Base-by-base conservation (phyloP, 2,888 invertebrate species). In the Beris chalybata region DNA sequence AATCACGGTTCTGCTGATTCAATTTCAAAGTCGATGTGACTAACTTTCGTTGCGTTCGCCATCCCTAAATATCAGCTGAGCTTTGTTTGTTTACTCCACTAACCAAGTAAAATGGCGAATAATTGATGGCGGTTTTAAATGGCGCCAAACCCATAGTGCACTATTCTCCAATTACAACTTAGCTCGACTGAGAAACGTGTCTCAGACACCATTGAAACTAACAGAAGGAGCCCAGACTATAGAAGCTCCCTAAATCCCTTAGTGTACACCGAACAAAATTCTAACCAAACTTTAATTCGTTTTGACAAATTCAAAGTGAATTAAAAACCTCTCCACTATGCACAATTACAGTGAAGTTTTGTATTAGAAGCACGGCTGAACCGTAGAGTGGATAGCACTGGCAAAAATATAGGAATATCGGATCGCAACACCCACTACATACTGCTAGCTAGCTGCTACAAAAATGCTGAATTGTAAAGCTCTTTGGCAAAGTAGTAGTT, bases 281-380 rank as follows among this genome's bases (percentile, higher is more conserved):
- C 50, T 61, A 50, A 61, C 61, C 61, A 31, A 65, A 65, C 55
- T 65, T 65, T 56, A 65, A 65, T 65, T 65, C 64, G 48, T 65
- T 65, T 65, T 55, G 64, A 65, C 64, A 65, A 65, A 65, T 65
- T 65, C 64, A 65, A 55, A 65, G 64, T 65, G 56, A 65, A 65
- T 55, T 65, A 65, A 65, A 65, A 65, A 65, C 55, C 56, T 65
- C 56, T 45, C 48, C 48, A 56, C 64, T 65, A 54, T 65, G 64
- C 48, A 54, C 64, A 65, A 65, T 65, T 65, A 56, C 56, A 7
- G 15, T 50, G 38, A 61, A 61, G 50, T 61, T 61, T 61, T 52
- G 38, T 52, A 43, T 38, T 11, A 43, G 30, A 38, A 38, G 38
- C 7, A 38, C 38, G 38, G 38, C 38, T 7, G 3, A 2, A 5